Evolutionary conservation across 2,888 invertebrate species (phyloP), one percentile per base, ranked within the genome.

Genomic region (Catocala nupta): DNA sequence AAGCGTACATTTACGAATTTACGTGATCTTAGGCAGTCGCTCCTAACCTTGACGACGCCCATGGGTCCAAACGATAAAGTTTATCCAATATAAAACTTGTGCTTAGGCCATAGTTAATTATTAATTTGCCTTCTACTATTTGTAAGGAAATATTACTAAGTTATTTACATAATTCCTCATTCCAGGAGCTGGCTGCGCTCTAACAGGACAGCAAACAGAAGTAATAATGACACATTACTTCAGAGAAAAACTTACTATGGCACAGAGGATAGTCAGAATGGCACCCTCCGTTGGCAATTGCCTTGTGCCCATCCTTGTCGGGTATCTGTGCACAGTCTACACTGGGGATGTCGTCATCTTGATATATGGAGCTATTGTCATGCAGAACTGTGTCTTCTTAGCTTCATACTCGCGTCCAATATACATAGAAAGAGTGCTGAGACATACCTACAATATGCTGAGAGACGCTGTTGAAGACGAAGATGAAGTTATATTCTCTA

Each of bases 161-260:
- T n/a, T 36, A 36, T 7, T 36, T 36, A 39, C 1, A 9, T 39
- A 43, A 42, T 49, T 7, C 36, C 13, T 6, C 36, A 60, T 94
- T 93, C 59, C 86, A 96, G 96, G 96, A 68, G 80, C 92, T 45
- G 96, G 96, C 5, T 91, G 95, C 59, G 95, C 95, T 0, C 81
- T 96, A 52, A 92, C 95, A 33, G 93, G 94, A 13, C 92, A 95
- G 51, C 95, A 96, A 81, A 95, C 95, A 25, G 95, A 96, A 80
- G 89, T 95, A 7, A 90, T 95, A 53, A 83, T 96, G 55, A 91
- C 93, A 0, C 95, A 95, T 74, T 96, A 95, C 84, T 96, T 96
- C 80, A 88, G 95, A 68, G 89, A 95, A 39, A 95, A 95, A 73
- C 87, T 95, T 33, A 89, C 91, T 0, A 86, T 92, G 59, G 92